These are phyloP conservation scores for Metacarcinus magister DNA, from an alignment of 2,888 invertebrate genomes.

Conservation along the genomic window DNA sequence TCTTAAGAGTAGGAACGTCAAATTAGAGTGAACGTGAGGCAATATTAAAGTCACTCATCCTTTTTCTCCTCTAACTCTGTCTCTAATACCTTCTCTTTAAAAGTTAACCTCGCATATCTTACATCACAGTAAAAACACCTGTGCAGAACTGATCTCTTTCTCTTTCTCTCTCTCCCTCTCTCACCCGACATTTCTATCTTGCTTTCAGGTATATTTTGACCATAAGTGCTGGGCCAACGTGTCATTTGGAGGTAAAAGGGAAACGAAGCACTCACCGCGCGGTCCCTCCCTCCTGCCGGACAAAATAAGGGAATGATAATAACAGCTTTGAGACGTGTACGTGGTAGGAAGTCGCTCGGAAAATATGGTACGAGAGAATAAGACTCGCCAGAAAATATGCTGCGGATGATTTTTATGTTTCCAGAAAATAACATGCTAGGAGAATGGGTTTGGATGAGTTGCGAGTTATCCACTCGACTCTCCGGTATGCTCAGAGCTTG, in stretches of 20 bases:
- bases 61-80: not conserved
- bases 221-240: constrained; percentile 1
- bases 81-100: not conserved
- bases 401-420: not conserved
- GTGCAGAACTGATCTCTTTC: not conserved
- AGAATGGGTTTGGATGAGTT: not conserved
- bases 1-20: not conserved
- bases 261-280: not conserved
- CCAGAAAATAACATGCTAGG: not conserved
- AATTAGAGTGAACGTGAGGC: not conserved
- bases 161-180: too few species aligned
- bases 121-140: not conserved
- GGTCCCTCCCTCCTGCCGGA: not conserved
- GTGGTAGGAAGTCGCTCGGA: constrained; percentile 41
- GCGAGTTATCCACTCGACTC: not conserved
- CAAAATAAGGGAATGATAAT: constrained; percentile 41
- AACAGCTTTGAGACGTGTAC: not conserved
- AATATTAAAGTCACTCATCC: not conserved
- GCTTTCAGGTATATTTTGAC: not conserved
- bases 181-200: not conserved
- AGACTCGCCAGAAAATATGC: not conserved
- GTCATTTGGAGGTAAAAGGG: not conserved
- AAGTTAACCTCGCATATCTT: not conserved
- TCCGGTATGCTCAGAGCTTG: not conserved
- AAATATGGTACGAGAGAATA: not conserved